Percentiles rank a stretch among this genome's conserved stretches.
These are phyloP conservation scores for Euura saliciscinereae DNA, from an alignment of 1,140 invertebrate species.

Conservation along the genomic window DNA sequence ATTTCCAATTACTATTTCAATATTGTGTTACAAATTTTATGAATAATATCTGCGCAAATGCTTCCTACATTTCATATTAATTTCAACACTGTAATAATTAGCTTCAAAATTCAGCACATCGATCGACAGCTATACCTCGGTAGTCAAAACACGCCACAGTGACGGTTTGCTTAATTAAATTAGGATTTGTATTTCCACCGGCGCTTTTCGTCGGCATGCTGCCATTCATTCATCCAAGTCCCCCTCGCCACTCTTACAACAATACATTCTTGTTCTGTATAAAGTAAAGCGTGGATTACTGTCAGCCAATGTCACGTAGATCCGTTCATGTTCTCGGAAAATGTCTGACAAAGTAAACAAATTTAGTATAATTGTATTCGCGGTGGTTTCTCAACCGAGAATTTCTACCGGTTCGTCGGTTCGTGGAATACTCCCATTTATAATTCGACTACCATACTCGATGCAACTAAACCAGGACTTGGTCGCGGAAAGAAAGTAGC, in stretches of 20 bases:
- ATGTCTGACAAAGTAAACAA: background rate
- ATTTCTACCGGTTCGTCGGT: background rate
- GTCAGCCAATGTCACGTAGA: background rate
- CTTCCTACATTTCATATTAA: too few species aligned
- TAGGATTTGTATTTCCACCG: background rate
- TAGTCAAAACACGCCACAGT: too few species aligned
- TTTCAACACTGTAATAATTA: too few species aligned
- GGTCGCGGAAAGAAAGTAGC: too few species aligned
- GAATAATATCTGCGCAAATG: too few species aligned
- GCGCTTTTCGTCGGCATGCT: background rate
- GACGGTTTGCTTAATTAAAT: background rate
- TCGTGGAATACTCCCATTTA: background rate
- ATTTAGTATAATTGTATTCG: background rate
- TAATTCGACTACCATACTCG: background rate
- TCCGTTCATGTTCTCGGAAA: too few species aligned
- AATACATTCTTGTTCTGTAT: background rate
- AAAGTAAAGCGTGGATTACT: background rate
- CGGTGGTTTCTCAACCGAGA: background rate
- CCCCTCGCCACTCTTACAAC: background rate
- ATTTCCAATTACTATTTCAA: too few species aligned
- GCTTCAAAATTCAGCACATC: too few species aligned
- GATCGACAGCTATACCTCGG: too few species aligned
- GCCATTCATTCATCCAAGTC: background rate
- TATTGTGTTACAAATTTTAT: too few species aligned
- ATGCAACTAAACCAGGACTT: background rate